Evolutionary conservation across 2,113 vertebrate genomes (phyloP), one percentile per base, ranked within the genome.

Genomic region (Cricetomys ansorgei): DNA sequence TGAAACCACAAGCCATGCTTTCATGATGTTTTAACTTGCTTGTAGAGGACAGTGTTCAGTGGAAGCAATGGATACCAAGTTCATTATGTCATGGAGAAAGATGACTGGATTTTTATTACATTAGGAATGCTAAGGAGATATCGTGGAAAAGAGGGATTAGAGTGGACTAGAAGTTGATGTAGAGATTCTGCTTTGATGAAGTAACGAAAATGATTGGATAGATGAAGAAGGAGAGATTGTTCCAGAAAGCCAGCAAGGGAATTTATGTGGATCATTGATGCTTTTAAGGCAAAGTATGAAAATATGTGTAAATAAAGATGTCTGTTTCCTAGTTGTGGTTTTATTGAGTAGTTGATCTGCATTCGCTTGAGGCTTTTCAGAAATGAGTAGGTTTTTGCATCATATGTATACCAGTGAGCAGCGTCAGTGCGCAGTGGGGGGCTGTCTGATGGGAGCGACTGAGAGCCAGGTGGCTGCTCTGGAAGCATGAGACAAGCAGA

Each of bases 281-380:
- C 7, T 9, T 85, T 93, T 91, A 64, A 72, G 81, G 53, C 67
- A 87, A 95, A 25, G n/a, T 34, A 91, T 65, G 34, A 72, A 95
- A 92, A 77, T 94, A 21, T n/a, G 0, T 48, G 6, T n/a, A 34
- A 90, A 65, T 62, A 50, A 96, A 72, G 23, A 81, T 64, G 15
- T 86, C 73, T 79, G 50, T 43, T 62, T 94, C 9, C 13, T 59
- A 85, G 64, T 79, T 65, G n/a, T n/a, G n/a, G 17, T 89, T 93
- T 89, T 91, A 76, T 65, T 95, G 43, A 67, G 3, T 70, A 77
- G 55, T 31, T 81, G 65, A 80, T 90, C 55, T 1, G 11, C 59
- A 64, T 31, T 79, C 62, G 19, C 57, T 92, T 53, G 83, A 62
- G 76, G 5, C 25, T 75, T 83, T 89, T 92, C 62, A 72, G 34